Evolutionary conservation across 1,140 invertebrate genomes (phyloP).

Genomic region (Drosophila teissieri): DNA sequence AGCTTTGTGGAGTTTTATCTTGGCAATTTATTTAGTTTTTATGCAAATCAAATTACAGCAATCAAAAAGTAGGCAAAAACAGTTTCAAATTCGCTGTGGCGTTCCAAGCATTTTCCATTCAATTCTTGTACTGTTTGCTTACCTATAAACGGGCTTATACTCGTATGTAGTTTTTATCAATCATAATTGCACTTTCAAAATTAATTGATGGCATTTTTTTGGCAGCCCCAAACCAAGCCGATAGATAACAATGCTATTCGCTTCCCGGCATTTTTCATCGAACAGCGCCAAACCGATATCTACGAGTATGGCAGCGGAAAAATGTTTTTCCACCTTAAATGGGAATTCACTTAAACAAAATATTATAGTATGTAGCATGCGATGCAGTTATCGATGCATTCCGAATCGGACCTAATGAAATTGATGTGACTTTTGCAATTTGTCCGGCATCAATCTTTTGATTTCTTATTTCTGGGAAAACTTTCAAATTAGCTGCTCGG

Average conservation of each 20-base stretch:
- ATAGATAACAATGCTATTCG: constrained; percentile 21
- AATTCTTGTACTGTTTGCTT: constrained; percentile 39
- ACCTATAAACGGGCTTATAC: constrained; percentile 30
- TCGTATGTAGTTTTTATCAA: constrained; percentile 14
- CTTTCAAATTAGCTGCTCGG: constrained; percentile 68
- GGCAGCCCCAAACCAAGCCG: constrained; percentile 39
- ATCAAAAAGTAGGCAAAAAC: constrained; percentile 38
- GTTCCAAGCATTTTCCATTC: constrained; percentile 46
- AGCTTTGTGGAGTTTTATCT: constrained; percentile 60
- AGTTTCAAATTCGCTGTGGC: constrained; percentile 17
- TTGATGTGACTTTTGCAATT: constrained; percentile 19
- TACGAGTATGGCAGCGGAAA: not conserved
- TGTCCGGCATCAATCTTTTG: constrained; percentile 41
- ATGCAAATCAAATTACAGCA: constrained; percentile 73
- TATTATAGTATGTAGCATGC: not conserved
- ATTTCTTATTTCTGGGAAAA: constrained; percentile 54
- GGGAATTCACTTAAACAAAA: not conserved
- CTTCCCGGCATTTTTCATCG: not conserved
- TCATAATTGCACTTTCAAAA: constrained; percentile 53
- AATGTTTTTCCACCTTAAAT: not conserved
- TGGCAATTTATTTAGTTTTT: constrained; percentile 72
- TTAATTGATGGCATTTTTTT: constrained; percentile 70
- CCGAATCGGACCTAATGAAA: not conserved
- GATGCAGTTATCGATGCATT: not conserved
- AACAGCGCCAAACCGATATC: constrained; percentile 5